Conservation (phyloP, 2,113 vertebrate species). For the Pelodiscus sinensis region DNA sequence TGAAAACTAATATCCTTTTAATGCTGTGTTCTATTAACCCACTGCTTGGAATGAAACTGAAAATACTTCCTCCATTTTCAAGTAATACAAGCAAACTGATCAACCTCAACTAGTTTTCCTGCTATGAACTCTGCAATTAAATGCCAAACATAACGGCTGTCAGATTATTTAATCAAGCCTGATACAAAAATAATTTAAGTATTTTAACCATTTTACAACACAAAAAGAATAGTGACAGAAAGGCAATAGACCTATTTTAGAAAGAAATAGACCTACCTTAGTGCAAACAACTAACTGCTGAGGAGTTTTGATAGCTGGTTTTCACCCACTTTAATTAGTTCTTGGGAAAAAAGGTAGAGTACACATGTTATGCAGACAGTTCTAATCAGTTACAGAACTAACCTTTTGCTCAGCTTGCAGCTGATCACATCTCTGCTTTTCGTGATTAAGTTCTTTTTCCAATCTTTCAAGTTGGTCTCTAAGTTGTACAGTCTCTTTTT, state of each 20-base stretch:
- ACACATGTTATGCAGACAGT: not conserved
- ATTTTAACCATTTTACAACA: slow-evolving; percentile 74
- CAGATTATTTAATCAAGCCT: slow-evolving; percentile 64
- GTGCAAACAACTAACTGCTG: slow-evolving; percentile 55
- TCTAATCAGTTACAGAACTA: slow-evolving; percentile 67
- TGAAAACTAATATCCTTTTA: slow-evolving; percentile 17
- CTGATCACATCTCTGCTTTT: slow-evolving; percentile 85
- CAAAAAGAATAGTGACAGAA: slow-evolving; percentile 67
- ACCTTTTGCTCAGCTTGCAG: slow-evolving; percentile 90
- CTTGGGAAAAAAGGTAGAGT: slow-evolving; percentile 35
- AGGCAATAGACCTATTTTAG: slow-evolving; percentile 61
- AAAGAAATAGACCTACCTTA: not conserved
- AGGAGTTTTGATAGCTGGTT: slow-evolving; percentile 44
- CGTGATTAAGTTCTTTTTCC: slow-evolving; percentile 83
- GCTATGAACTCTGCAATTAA: slow-evolving; percentile 37
- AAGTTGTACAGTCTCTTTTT: slow-evolving; percentile 89
- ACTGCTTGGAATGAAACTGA: not conserved
- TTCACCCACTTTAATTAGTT: slow-evolving; percentile 54
- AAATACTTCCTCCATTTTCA: slow-evolving; percentile 24
- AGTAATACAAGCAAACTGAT: not conserved
- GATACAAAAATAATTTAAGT: slow-evolving; percentile 66
- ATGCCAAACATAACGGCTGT: slow-evolving; percentile 67
- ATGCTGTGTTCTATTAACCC: not conserved
- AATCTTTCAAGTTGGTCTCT: slow-evolving; percentile 86
- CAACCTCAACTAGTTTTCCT: slow-evolving; percentile 22